These are phyloP conservation scores for Platysternon megacephalum DNA, from an alignment of 2,113 vertebrate genomes.

Conservation along the genomic window DNA sequence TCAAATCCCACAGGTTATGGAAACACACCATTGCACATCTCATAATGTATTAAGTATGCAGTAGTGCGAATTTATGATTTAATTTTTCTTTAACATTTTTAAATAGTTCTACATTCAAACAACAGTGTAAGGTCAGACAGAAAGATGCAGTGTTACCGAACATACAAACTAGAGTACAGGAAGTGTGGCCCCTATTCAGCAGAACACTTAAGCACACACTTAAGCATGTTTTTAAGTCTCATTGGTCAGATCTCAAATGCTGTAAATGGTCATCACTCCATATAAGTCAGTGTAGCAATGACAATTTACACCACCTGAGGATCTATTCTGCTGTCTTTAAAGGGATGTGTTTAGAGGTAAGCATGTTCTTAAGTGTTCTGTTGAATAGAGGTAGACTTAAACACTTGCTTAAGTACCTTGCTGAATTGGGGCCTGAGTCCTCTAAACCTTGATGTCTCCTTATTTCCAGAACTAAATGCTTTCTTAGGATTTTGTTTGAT, in stretches of 20 bases:
- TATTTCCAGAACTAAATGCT: background rate
- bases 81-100: background rate
- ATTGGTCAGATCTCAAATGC: background rate
- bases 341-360: background rate
- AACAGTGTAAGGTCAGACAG: background rate
- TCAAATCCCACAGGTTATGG: background rate
- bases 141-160: background rate
- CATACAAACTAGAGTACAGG: background rate
- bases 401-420: slow-evolving; percentile 14
- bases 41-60: background rate
- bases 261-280: background rate
- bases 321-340: background rate
- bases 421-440: background rate
- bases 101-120: background rate
- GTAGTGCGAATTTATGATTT: background rate
- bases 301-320: background rate
- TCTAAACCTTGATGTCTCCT: background rate
- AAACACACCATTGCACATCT: background rate
- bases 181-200: background rate
- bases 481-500: background rate
- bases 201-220: background rate
- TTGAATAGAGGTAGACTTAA: slow-evolving; percentile 18
- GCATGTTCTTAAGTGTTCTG: background rate
- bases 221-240: background rate
- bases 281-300: background rate